Evolutionary conservation across 2,113 vertebrate genomes (phyloP), one percentile per base, ranked within the genome.

Genomic region (Catharus fuscescens): DNA sequence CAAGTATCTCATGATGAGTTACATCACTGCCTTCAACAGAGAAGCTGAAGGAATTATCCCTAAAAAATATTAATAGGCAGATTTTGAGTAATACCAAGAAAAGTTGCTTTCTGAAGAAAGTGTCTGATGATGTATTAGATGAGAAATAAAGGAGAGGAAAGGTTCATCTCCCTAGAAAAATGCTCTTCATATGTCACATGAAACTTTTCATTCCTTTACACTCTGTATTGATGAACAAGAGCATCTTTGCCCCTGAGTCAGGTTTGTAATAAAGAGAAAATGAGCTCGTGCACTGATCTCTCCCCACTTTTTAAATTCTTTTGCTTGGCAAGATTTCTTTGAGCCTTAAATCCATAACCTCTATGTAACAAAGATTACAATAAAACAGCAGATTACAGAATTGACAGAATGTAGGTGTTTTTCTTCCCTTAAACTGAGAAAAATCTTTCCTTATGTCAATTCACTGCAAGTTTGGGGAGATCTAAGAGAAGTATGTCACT

Each of bases 101-200:
- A 77, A 54, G 34, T 38, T 83, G 19, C 32, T 80, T 80, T 69
- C 62, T 67, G 57, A 67, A 85, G 36, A 52, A 74, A 61, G 29
- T 57, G 25, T 13, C 29, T 69, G 61, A 19, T 80, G 66, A 80
- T 50, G 4, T 73, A 54, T 42, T 80, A 61, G 34, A 80, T 34
- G 57, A 94, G 59, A 84, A 96, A 79, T 59, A 67, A 56, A 80
- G 29, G 79, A 69, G 38, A 88, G 57, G 21, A 87, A 96, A 82
- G 7, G 29, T 59, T 95, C 45, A 77, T 57, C 23, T 77, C 18
- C 13, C 11, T 28, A 0, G 2, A 50, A 47, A 90, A 69, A 91
- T 84, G 8, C n/a, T 72, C 36, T 87, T 18, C 21, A 18, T 18
- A 18, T 34, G 45, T 80, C 50, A 54, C 6, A 6, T 59, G 28